Evolutionary conservation across 2,888 invertebrate genomes (phyloP).

Genomic region (Lysandra bellargus): DNA sequence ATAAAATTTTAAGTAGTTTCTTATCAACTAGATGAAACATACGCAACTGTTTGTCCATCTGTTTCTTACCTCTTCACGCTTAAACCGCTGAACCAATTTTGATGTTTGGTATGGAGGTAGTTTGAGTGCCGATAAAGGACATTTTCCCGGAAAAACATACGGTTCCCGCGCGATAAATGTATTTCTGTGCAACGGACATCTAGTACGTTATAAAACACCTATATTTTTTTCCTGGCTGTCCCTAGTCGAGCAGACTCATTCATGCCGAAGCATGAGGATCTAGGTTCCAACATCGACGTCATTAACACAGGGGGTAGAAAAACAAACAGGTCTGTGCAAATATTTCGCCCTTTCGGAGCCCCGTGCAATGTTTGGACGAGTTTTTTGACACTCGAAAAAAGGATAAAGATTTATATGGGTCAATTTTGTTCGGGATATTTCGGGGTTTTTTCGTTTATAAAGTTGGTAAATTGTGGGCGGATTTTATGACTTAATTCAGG

Average conservation of each 20-base stretch:
- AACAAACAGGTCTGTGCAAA: conserved; percentile 61
- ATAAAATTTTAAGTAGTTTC: background rate
- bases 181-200: too few relatives aligned
- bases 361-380: conserved; percentile 50
- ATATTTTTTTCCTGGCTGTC: background rate
- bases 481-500: conserved; percentile 20
- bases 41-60: too few relatives aligned
- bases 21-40: too few relatives aligned
- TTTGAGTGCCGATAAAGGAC: too few relatives aligned
- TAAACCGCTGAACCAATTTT: too few relatives aligned
- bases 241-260: background rate
- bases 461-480: background rate
- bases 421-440: conserved; percentile 24
- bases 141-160: too few relatives aligned
- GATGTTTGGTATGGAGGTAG: too few relatives aligned
- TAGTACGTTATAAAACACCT: background rate
- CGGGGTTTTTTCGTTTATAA: conserved; percentile 35
- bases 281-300: conserved; percentile 9
- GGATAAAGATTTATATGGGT: conserved; percentile 42
- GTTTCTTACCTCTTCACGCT: too few relatives aligned
- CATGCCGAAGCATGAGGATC: background rate
- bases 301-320: conserved; percentile 49
- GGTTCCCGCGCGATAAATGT: too few relatives aligned
- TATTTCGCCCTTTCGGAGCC: conserved; percentile 56
- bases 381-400: conserved; percentile 44